A percentile compares a stretch with the other conserved stretches of the same genome.
Evolutionary conservation across 2,113 vertebrate genomes (phyloP).

Genomic region (Chrysochloris asiatica): DNA sequence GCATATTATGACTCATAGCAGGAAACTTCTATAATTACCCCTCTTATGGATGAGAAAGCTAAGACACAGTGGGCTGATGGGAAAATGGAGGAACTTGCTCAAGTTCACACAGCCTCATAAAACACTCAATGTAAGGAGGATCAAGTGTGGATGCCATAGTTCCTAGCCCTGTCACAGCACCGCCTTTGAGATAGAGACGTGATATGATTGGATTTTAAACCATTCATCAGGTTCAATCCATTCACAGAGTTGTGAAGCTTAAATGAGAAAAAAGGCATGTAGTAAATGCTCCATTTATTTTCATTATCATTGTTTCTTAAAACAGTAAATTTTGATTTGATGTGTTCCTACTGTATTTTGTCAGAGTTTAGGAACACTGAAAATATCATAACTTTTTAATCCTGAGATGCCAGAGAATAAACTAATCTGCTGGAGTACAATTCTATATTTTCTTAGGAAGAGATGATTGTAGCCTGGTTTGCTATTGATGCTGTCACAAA

Average conservation of each 20-base stretch:
- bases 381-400: background rate
- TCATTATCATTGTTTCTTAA: background rate
- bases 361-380: background rate
- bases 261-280: background rate
- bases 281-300: background rate
- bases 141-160: background rate
- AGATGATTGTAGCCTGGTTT: background rate
- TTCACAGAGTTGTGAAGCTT: background rate
- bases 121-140: background rate
- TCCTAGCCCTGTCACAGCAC: background rate
- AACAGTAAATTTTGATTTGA: background rate
- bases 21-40: background rate
- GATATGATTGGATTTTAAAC: conserved; percentile 1
- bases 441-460: background rate
- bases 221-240: background rate
- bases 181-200: conserved; percentile 16
- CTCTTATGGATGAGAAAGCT: conserved; percentile 10
- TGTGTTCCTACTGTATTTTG: background rate
- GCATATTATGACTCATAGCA: conserved; percentile 13
- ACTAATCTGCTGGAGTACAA: background rate
- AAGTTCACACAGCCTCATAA: background rate
- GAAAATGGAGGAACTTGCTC: background rate
- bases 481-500: background rate
- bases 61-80: no score
- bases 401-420: background rate